These are phyloP conservation scores for Drosophila varians DNA, from an alignment of 1,140 invertebrate genomes.

Conservation along the genomic window DNA sequence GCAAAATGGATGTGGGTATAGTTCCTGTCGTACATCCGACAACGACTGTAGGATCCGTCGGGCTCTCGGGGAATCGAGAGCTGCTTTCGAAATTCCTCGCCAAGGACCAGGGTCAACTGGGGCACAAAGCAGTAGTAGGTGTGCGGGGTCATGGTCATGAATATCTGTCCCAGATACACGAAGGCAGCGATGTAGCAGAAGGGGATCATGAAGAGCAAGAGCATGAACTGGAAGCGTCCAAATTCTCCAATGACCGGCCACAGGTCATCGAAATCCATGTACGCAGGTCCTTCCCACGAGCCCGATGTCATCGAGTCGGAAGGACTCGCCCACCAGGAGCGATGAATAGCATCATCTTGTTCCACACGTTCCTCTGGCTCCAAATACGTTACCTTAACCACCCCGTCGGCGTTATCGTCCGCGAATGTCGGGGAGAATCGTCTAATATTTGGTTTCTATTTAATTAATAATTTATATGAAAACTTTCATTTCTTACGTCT, in stretches of 20 bases:
- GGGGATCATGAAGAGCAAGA: conserved; percentile 93
- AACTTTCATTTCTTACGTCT: no score
- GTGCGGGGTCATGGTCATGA: conserved; percentile 91
- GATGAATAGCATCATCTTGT: neutral
- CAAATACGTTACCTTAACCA: neutral
- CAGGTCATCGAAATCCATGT: conserved; percentile 91
- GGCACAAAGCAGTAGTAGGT: conserved; percentile 90
- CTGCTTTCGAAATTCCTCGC: conserved; percentile 36
- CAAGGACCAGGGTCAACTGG: conserved; percentile 83
- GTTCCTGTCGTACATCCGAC: conserved; percentile 89
- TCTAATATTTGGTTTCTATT: no score
- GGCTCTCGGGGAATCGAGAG: conserved; percentile 86
- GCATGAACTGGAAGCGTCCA: conserved; percentile 91
- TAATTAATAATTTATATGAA: no score
- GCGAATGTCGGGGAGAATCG: neutral
- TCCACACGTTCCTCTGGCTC: neutral
- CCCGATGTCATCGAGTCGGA: no score
- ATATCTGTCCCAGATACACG: conserved; percentile 93
- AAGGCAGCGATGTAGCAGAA: conserved; percentile 92
- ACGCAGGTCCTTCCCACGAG: conserved; percentile 8
- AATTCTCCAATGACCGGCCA: conserved; percentile 93
- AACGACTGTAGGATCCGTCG: conserved; percentile 85
- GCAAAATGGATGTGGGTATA: conserved; percentile 85
- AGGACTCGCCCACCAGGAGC: neutral
- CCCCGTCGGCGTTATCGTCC: neutral